Percentiles rank a stretch among this genome's conserved stretches.
Conservation (phyloP, 2,888 invertebrate genomes). For the Cordilura impudica region DNA sequence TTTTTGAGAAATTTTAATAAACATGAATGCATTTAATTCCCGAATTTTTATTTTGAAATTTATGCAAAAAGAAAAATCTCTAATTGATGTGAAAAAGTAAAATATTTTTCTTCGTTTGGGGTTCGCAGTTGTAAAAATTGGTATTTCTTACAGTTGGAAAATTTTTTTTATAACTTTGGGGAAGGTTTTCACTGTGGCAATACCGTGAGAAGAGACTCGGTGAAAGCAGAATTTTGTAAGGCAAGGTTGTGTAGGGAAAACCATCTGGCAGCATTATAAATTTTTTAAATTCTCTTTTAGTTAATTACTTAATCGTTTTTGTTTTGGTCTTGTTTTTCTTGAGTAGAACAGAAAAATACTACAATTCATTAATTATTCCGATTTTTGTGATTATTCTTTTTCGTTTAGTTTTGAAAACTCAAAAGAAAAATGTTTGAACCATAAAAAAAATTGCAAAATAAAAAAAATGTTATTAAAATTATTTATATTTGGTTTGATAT, state of each 20-base stretch:
- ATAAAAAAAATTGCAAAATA: neutral
- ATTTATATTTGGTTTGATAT: slow-evolving; percentile 67
- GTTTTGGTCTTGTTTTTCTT: slow-evolving; percentile 48
- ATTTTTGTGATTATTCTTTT: slow-evolving; percentile 3
- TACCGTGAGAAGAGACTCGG: neutral
- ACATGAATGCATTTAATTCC: slow-evolving; percentile 13
- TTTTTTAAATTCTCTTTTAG: slow-evolving; percentile 2
- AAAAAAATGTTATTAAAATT: slow-evolving; percentile 71
- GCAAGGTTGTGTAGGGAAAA: neutral
- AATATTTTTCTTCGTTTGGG: slow-evolving; percentile 45
- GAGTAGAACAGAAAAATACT: neutral
- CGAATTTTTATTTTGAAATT: slow-evolving; percentile 35
- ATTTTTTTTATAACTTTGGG: neutral
- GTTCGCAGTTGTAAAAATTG: slow-evolving; percentile 19
- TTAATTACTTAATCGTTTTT: slow-evolving; percentile 37
- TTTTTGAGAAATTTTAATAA: slow-evolving; percentile 23
- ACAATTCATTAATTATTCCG: slow-evolving; percentile 25
- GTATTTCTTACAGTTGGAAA: slow-evolving; percentile 30
- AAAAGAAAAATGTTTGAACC: slow-evolving; percentile 30
- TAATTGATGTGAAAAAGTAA: slow-evolving; percentile 52
- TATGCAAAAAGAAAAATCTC: slow-evolving; percentile 45
- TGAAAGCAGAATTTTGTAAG: neutral
- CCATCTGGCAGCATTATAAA: neutral
- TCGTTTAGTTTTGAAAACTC: neutral
- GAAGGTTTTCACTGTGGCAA: neutral